These are phyloP conservation scores for Plebejus anna DNA, from an alignment of 2,888 invertebrate genomes.

Conservation along the genomic window DNA sequence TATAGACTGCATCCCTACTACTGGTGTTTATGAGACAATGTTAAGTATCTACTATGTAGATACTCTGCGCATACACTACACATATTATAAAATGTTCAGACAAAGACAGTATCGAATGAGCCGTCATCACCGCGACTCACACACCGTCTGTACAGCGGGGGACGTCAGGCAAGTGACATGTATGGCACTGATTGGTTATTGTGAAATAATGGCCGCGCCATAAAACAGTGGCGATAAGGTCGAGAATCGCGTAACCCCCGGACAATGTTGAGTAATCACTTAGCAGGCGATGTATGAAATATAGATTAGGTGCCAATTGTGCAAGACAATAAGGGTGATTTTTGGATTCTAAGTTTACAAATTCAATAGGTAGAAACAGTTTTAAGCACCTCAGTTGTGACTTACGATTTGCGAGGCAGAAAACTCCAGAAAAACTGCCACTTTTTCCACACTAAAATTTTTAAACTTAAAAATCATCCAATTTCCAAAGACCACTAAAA, in stretches of 20 bases:
- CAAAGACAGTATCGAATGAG: constrained; percentile 37
- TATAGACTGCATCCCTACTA: no score
- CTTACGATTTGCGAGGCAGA: no score
- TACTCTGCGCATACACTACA: no score
- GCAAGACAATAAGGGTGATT: not conserved
- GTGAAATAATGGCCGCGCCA: constrained; percentile 62
- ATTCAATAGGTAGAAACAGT: not conserved
- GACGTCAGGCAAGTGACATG: constrained; percentile 67
- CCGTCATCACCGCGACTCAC: constrained; percentile 40
- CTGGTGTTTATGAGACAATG: no score
- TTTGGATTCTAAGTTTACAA: not conserved
- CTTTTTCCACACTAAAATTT: no score
- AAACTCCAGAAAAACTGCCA: no score
- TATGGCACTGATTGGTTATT: constrained; percentile 74
- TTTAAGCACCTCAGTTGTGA: no score
- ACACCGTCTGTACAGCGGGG: constrained; percentile 47
- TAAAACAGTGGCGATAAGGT: constrained; percentile 48
- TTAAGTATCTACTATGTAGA: no score
- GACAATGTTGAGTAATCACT: constrained; percentile 56
- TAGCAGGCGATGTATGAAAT: constrained; percentile 37
- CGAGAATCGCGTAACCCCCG: constrained; percentile 32
- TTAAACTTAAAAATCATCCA: no score
- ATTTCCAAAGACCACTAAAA: not conserved
- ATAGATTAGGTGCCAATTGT: constrained; percentile 5
- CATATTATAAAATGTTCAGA: not conserved